A percentile compares a stretch with the other conserved stretches of the same genome.
phyloP scores from a whole-genome alignment of 2,888 invertebrate genomes.

The Pterobdella sp. region DNA sequence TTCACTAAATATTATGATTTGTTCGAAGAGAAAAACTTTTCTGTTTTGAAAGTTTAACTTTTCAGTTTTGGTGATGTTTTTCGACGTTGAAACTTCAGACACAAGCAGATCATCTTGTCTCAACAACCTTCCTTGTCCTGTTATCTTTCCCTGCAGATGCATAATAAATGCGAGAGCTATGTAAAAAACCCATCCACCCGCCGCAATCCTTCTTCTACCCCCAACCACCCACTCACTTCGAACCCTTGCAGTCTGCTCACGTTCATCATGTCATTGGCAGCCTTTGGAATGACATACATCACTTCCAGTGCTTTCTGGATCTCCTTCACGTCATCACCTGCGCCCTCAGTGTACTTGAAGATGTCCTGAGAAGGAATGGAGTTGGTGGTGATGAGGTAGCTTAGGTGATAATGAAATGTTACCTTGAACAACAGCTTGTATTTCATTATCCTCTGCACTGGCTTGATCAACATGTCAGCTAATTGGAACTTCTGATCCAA shows the following conservation, averaged over 20 bases:
- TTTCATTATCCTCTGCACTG: conserved; percentile 96
- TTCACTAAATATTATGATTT: conserved; percentile 84
- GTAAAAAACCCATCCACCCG: not conserved
- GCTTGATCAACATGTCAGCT: conserved; percentile 90
- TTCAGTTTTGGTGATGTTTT: conserved; percentile 42
- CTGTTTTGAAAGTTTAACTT: conserved; percentile 68
- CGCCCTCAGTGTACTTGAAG: conserved; percentile 78
- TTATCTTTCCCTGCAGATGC: conserved; percentile 77
- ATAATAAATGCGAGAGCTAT: not conserved
- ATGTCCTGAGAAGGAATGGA: conserved; percentile 62
- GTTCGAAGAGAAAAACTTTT: conserved; percentile 94
- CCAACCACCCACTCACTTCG: conserved; percentile 61
- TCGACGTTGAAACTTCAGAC: conserved; percentile 43
- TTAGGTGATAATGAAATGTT: not conserved
- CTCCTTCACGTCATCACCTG: conserved; percentile 69
- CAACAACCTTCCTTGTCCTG: conserved; percentile 86
- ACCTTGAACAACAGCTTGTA: conserved; percentile 78
- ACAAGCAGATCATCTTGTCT: conserved; percentile 58
- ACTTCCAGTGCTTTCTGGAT: conserved; percentile 69
- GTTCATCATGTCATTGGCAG: conserved; percentile 98
- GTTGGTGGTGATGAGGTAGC: not conserved
- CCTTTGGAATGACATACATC: conserved; percentile 83
- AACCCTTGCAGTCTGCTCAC: conserved; percentile 92
- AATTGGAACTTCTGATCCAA: conserved; percentile 87
- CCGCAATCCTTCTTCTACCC: not conserved